A percentile compares a stretch with the other conserved stretches of the same genome.
Evolutionary conservation across 1,140 invertebrate genomes (phyloP).

Genomic region (Macrosteles quadrilineatus): DNA sequence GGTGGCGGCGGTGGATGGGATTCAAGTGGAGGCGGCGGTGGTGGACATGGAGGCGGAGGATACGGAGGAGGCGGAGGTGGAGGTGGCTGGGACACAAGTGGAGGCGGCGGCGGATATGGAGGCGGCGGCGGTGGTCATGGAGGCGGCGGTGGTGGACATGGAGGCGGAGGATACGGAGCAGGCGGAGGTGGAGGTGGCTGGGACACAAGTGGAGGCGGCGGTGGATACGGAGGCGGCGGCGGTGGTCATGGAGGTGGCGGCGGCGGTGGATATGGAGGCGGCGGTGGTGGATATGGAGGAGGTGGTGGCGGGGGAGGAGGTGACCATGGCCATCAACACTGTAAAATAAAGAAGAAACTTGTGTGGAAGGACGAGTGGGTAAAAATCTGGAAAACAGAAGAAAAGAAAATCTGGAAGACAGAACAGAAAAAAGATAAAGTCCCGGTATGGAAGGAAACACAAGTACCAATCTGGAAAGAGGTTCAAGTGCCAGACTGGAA

Average conservation of each 20-base stretch:
- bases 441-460: constrained; percentile 49
- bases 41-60: neutral
- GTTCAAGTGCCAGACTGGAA: constrained; percentile 45
- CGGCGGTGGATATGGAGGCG: neutral
- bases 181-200: neutral
- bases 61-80: neutral
- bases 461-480: constrained; percentile 45
- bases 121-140: neutral
- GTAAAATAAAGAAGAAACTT: constrained; percentile 54
- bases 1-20: neutral
- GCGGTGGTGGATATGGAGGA: neutral
- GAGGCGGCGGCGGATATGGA: neutral
- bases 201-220: neutral
- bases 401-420: constrained; percentile 70
- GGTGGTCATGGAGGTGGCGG: neutral
- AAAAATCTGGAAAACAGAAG: constrained; percentile 56
- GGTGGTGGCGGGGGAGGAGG: neutral
- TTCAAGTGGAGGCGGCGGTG: neutral
- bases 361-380: constrained; percentile 53
- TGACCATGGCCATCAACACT: constrained; percentile 35
- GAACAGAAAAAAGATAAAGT: constrained; percentile 49
- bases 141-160: neutral
- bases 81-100: neutral
- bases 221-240: neutral
- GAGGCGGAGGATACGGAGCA: neutral